phyloP scores from a whole-genome alignment of 1,140 invertebrate species.

The Caenorhabditis inopinata region DNA sequence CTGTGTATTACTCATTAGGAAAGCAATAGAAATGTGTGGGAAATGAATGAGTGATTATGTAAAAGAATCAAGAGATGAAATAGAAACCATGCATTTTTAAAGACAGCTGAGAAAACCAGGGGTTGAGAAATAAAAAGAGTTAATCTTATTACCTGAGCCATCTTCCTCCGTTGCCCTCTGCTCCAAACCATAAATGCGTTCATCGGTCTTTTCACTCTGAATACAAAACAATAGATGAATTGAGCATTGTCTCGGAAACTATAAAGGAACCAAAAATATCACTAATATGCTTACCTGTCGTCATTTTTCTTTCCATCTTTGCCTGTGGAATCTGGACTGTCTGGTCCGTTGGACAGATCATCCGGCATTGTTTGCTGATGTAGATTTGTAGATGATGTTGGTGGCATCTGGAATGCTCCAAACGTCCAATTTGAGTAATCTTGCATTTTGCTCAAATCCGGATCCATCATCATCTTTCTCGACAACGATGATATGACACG shows the following conservation, averaged over 20 bases:
- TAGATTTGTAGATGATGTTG: not conserved
- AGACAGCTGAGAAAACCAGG: too few species aligned
- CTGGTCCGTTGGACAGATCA: slow-evolving; percentile 24
- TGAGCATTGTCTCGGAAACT: not conserved
- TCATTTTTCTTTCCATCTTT: slow-evolving; percentile 15
- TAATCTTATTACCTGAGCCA: slow-evolving; percentile 95
- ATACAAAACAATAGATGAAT: slow-evolving; percentile 35
- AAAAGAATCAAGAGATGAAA: not conserved
- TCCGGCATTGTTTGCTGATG: slow-evolving; percentile 34
- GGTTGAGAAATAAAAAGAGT: slow-evolving; percentile 68
- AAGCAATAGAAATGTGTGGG: slow-evolving; percentile 16
- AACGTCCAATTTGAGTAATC: slow-evolving; percentile 1
- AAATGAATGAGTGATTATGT: not conserved
- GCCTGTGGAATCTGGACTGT: slow-evolving; percentile 10
- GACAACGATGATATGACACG: slow-evolving; percentile 28
- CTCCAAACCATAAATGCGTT: slow-evolving; percentile 99
- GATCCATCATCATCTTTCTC: slow-evolving; percentile 38
- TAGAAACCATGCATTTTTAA: too few species aligned
- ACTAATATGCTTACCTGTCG: slow-evolving; percentile 14
- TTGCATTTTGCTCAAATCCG: slow-evolving; percentile 27
- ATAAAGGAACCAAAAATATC: not conserved
- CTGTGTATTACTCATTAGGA: slow-evolving; percentile 23
- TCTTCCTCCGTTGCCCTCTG: slow-evolving; percentile 75
- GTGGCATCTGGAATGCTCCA: slow-evolving; percentile 15
- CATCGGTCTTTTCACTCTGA: slow-evolving; percentile 96